These are phyloP conservation scores for Pachypanchax playfairii DNA, from an alignment of 2,113 vertebrate species.

Conservation along the genomic window DNA sequence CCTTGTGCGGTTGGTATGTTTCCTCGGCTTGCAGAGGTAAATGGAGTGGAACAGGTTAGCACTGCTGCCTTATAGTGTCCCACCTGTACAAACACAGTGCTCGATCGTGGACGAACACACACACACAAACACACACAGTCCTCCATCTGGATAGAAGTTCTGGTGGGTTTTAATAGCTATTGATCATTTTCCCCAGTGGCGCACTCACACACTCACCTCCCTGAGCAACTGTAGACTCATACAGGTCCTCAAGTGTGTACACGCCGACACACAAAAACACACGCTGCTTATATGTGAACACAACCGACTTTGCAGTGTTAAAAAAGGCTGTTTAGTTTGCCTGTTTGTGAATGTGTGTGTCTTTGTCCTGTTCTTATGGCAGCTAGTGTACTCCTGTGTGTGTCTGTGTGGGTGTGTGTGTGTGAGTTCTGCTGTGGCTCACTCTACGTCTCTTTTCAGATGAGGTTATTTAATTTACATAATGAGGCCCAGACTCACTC, in stretches of 20 bases:
- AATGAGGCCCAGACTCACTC: constrained; percentile 75
- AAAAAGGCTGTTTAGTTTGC: constrained; percentile 53
- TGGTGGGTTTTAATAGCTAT: constrained; percentile 77
- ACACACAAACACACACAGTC: constrained; percentile 44
- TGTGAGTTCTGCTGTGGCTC: constrained; percentile 49
- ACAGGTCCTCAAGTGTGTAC: constrained; percentile 34
- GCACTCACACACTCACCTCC: constrained; percentile 70
- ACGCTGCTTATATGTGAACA: too few species aligned
- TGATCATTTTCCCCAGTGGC: constrained; percentile 74
- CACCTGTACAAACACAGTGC: constrained; percentile 83
- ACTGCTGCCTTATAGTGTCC: constrained; percentile 72
- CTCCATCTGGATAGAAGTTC: constrained; percentile 68
- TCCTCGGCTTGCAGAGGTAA: constrained; percentile 80
- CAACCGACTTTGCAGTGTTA: constrained; percentile 39
- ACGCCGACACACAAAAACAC: constrained; percentile 27
- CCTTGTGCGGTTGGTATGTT: constrained; percentile 66
- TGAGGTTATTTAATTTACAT: constrained; percentile 78
- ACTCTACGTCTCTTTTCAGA: constrained; percentile 61
- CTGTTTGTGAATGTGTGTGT: constrained; percentile 29
- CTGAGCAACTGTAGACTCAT: constrained; percentile 64
- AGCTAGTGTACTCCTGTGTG: neutral
- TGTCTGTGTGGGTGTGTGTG: constrained; percentile 9
- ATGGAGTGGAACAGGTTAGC: constrained; percentile 86
- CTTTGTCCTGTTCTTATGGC: neutral
- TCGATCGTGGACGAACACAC: constrained; percentile 45